A percentile compares a stretch with the other conserved stretches of the same genome.
Conservation (phyloP, 2,113 vertebrate genomes). For the Rhynchomys soricoides region DNA sequence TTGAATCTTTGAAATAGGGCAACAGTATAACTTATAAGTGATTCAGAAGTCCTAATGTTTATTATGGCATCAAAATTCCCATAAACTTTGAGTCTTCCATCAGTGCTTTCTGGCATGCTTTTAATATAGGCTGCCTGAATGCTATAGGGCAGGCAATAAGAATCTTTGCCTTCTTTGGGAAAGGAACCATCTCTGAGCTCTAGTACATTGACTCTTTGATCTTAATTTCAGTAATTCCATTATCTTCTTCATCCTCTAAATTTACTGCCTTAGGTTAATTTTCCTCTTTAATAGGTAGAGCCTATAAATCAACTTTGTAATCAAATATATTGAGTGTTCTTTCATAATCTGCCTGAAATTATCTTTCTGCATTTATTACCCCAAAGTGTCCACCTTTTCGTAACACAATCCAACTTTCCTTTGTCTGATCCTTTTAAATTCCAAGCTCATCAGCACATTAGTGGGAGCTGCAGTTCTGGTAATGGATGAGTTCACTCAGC, state of each 20-base stretch:
- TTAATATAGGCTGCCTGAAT: neutral
- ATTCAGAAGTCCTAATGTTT: neutral
- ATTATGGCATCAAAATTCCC: neutral
- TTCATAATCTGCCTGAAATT: slow-evolving; percentile 61
- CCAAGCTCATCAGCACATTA: slow-evolving; percentile 37
- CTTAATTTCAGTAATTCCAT: slow-evolving; percentile 49
- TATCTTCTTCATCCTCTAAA: slow-evolving; percentile 14
- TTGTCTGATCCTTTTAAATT: slow-evolving; percentile 55
- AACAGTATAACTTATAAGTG: neutral
- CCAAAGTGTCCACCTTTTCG: neutral
- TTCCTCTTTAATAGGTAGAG: slow-evolving; percentile 42
- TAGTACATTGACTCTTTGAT: neutral
- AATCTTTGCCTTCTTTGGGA: neutral
- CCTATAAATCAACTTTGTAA: slow-evolving; percentile 51
- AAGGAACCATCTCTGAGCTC: neutral
- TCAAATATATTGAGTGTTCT: slow-evolving; percentile 24
- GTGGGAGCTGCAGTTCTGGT: neutral
- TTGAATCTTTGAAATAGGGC: neutral
- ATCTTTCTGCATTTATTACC: slow-evolving; percentile 40
- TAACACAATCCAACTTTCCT: neutral
- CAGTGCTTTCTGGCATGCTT: neutral
- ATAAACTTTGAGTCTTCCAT: neutral
- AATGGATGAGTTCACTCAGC: neutral
- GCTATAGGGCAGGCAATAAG: neutral
- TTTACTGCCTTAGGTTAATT: neutral